Evolutionary conservation across 2,797 vertebrate genomes (phyloP), one percentile per base, ranked within the genome.

Genomic region (Molossus molossus): DNA sequence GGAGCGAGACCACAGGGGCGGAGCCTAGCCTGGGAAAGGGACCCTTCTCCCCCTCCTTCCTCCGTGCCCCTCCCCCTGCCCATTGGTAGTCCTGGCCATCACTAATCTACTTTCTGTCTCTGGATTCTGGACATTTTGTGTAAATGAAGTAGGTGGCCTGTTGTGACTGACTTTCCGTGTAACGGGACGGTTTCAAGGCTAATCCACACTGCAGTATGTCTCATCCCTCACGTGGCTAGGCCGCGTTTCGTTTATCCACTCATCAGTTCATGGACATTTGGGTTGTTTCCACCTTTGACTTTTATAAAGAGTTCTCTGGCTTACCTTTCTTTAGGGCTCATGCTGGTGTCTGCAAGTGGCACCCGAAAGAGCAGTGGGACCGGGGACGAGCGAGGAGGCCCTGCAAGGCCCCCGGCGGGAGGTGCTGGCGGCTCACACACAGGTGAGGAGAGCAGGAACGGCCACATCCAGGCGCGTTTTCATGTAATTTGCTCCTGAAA

Each of bases 341-440:
- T 72, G 87, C 55, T 29, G 9, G 3, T 64, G 25, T 15, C 33
- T 79, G 80, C 84, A 90, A 91, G 82, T 21, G 65, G 58, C 45
- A 9, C 13, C 55, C 18, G 20, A 91, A 8, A 12, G 40, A 25
- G 17, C 62, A 48, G 50, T 27, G 37, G 80, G 64, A 53, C 8
- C 4, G 29, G 9, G 9, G 64, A 73, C 55, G 14, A 50, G 10
- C 20, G 5, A 77, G 84, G 14, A 88, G 6, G 12, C 79, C 50
- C 81, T 12, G 12, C 25, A 14, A 2, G 29, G 73, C 69, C 45
- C 69, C 64, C 18, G 45, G 37, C 7, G 21, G 64, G 25, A 86
- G 17, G 3, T 2, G 2, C 23, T 2, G 3, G 13, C 5, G 45
- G 27, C 58, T 88, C 45, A 14, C 29, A 5, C 37, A 12, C 0